A percentile compares a stretch with the other conserved stretches of the same genome.
These are phyloP conservation scores for Xyrichtys novacula DNA, from an alignment of 2,797 vertebrate species.

Conservation along the genomic window DNA sequence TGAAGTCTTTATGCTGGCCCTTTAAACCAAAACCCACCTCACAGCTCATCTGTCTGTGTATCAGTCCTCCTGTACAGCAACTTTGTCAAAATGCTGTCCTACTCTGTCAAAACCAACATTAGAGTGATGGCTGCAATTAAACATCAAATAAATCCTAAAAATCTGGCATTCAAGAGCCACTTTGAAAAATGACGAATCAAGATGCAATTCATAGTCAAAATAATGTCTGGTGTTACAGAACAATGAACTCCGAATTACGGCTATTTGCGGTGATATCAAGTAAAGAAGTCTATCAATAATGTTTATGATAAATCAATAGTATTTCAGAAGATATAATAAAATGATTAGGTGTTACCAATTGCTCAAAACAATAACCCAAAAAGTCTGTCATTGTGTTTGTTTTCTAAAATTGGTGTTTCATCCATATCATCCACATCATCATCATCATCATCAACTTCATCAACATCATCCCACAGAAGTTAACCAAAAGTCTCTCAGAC, in stretches of 20 bases:
- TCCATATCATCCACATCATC: not conserved
- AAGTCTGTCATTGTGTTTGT: not conserved
- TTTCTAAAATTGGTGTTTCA: not conserved
- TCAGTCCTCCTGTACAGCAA: not conserved
- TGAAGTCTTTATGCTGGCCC: not conserved
- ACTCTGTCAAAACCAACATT: not conserved
- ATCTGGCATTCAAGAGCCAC: not conserved
- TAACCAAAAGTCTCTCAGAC: not conserved
- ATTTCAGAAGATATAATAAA: not conserved
- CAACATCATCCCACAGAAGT: slow-evolving; percentile 7
- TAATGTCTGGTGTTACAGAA: not conserved
- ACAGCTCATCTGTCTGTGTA: not conserved
- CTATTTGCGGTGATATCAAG: not conserved
- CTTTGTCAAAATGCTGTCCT: not conserved
- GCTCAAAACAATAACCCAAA: not conserved
- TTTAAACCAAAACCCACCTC: slow-evolving; percentile 8
- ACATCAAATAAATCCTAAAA: not conserved
- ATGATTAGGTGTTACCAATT: not conserved
- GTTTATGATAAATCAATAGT: not conserved
- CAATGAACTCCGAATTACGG: not conserved
- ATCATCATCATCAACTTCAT: slow-evolving; percentile 1
- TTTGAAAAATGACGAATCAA: not conserved
- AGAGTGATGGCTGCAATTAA: not conserved
- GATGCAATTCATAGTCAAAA: not conserved
- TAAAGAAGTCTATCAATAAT: not conserved